Evolutionary conservation across 2,113 vertebrate genomes (phyloP).

Genomic region (Syngnathus typhle): DNA sequence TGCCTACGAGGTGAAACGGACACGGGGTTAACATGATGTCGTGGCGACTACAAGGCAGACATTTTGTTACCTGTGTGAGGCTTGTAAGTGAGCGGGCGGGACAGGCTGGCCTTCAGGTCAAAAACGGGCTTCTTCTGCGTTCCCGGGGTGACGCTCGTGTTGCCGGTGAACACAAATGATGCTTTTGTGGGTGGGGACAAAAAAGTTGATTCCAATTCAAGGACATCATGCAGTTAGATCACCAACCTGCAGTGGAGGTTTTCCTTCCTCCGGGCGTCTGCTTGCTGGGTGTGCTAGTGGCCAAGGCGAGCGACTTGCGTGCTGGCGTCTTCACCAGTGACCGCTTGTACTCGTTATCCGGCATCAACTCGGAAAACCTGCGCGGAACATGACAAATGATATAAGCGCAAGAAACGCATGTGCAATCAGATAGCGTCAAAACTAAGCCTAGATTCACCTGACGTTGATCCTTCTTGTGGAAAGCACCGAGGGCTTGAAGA

Average conservation of each 20-base stretch:
- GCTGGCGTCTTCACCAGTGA: conserved; percentile 86
- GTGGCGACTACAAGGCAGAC: not conserved
- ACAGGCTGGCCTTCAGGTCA: conserved; percentile 89
- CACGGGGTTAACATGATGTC: not conserved
- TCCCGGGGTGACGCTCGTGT: conserved; percentile 65
- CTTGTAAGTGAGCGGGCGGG: conserved; percentile 82
- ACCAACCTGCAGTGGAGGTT: conserved; percentile 38
- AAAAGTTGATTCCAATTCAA: not conserved
- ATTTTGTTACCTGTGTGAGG: conserved; percentile 73
- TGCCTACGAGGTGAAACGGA: conserved; percentile 66
- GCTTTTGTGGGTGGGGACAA: conserved; percentile 49
- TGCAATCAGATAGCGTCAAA: not conserved
- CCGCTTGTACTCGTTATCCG: conserved; percentile 82
- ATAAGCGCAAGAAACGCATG: not conserved
- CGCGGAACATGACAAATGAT: not conserved
- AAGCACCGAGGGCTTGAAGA: conserved; percentile 68
- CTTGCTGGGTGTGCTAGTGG: conserved; percentile 47
- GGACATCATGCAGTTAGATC: not conserved
- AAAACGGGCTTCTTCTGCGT: conserved; percentile 77
- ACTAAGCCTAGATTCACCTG: conserved; percentile 65
- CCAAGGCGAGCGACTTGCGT: conserved; percentile 71
- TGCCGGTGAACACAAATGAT: conserved; percentile 72
- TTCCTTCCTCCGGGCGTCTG: conserved; percentile 22
- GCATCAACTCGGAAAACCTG: conserved; percentile 85
- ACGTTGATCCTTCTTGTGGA: conserved; percentile 85